These are phyloP conservation scores for Melanerpes aurifrons DNA, from an alignment of 2,113 vertebrate species.

Conservation along the genomic window DNA sequence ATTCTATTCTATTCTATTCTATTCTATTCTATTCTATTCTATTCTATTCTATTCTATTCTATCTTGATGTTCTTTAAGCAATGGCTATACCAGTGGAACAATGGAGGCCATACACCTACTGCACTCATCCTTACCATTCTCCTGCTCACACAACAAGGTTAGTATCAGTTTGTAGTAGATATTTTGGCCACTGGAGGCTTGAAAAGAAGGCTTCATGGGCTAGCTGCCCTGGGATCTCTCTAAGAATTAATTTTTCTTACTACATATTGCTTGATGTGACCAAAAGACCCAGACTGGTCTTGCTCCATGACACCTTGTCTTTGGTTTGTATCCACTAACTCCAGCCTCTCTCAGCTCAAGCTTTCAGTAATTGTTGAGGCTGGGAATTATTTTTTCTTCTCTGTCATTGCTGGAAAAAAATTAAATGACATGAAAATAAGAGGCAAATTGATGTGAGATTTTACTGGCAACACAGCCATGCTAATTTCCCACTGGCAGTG, in stretches of 20 bases:
- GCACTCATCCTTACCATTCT: not conserved
- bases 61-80: slow-evolving; percentile 1
- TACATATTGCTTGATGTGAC: not conserved
- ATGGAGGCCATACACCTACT: not conserved
- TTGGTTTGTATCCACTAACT: not conserved
- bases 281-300: not conserved
- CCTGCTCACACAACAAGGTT: not conserved
- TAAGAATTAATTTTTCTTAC: not conserved
- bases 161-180: not conserved
- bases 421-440: not conserved
- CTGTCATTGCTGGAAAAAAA: not conserved
- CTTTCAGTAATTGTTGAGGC: not conserved
- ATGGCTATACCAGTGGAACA: slow-evolving; percentile 1
- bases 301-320: not conserved
- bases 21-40: too few relatives aligned
- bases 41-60: too few relatives aligned
- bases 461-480: not conserved
- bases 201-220: not conserved
- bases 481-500: not conserved
- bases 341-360: not conserved
- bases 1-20: too few relatives aligned
- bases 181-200: not conserved
- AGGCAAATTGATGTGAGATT: not conserved
- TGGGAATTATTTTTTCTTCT: not conserved
- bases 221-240: not conserved